Base-by-base conservation (phyloP, 2,888 invertebrate species). In the Sarcophaga carnaria region DNA sequence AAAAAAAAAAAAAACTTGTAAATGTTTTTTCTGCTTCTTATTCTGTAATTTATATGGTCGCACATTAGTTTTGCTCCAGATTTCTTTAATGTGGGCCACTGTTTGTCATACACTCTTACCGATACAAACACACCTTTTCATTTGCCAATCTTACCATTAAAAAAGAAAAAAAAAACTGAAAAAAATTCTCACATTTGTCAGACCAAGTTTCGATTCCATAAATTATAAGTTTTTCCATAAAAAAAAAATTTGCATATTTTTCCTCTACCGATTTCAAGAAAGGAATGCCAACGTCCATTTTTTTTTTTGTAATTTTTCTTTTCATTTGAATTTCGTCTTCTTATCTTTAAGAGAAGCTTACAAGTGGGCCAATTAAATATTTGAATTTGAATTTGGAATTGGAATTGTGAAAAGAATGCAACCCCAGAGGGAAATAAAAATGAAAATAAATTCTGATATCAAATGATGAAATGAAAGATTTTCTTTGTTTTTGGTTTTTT, bases 31-130 rank as follows among this genome's bases (percentile, higher is more conserved):
- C 69, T 69, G 10, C 47, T 69, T 69, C 14, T 11, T 27, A 10
- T 49, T 49, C 66, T 67, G 37, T 82, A 72, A 79, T 64, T 79
- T 82, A 17, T 54, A 82, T 74, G 72, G 82, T 75, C 63, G 83
- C 49, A 77, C 80, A 86, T 85, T 85, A 75, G 78, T 74, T 85
- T 78, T 77, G 80, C 77, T 80, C 83, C 72, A 83, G 72, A 67
- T 83, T 72, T 74, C 27, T 47, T 71, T 47, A 82, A 70, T 22
- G 72, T 83, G 71, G 64, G 64, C 75, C 74, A 14, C 63, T 69
- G 69, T 78, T 85, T 82, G 81, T 79, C 81, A 82, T 67, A 85
- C 74, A 54, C 47, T 49, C 27, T 59, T 25, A 8, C 12, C n/a
- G 0, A 54, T 20, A 62, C 62, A 20, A 20, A n/a, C n/a, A 11